Evolutionary conservation across 2,797 vertebrate species (phyloP).

Genomic region (Gambelia wislizenii): DNA sequence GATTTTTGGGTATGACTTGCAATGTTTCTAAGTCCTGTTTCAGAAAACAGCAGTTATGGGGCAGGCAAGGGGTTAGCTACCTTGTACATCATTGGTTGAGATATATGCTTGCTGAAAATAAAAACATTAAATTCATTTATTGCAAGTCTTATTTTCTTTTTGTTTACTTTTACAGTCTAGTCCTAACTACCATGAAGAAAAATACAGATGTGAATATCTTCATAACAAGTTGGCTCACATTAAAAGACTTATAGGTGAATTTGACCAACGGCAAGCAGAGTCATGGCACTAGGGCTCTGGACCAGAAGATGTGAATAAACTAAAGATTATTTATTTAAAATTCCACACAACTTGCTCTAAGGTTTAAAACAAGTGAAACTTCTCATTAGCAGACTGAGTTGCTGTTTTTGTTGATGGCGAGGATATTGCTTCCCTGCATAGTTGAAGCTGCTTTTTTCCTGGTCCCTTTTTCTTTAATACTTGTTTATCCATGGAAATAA

Average conservation of each 20-base stretch:
- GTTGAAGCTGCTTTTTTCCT: constrained; percentile 72
- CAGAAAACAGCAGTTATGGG: not conserved
- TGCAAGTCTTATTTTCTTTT: constrained; percentile 12
- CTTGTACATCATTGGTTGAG: not conserved
- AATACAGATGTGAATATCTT: constrained; percentile 90
- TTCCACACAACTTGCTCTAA: constrained; percentile 71
- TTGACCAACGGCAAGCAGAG: constrained; percentile 86
- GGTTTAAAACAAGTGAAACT: constrained; percentile 68
- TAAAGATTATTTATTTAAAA: constrained; percentile 79
- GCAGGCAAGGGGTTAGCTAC: too few species aligned
- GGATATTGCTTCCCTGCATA: constrained; percentile 63
- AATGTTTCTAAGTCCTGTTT: not conserved
- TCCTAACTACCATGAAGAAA: constrained; percentile 89
- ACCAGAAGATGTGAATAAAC: constrained; percentile 74
- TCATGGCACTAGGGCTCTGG: constrained; percentile 80
- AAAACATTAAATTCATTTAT: not conserved
- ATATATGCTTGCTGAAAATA: not conserved
- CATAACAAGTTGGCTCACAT: constrained; percentile 94
- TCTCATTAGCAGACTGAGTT: constrained; percentile 75
- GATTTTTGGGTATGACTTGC: too few species aligned
- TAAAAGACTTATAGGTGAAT: constrained; percentile 91
- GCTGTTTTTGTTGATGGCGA: constrained; percentile 50
- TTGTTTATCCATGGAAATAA: constrained; percentile 75
- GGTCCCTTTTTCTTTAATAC: constrained; percentile 54
- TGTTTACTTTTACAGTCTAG: constrained; percentile 78